A percentile compares a stretch with the other conserved stretches of the same genome.
Conservation (phyloP, 2,113 vertebrate genomes). For the Reinhardtius hippoglossoides region DNA sequence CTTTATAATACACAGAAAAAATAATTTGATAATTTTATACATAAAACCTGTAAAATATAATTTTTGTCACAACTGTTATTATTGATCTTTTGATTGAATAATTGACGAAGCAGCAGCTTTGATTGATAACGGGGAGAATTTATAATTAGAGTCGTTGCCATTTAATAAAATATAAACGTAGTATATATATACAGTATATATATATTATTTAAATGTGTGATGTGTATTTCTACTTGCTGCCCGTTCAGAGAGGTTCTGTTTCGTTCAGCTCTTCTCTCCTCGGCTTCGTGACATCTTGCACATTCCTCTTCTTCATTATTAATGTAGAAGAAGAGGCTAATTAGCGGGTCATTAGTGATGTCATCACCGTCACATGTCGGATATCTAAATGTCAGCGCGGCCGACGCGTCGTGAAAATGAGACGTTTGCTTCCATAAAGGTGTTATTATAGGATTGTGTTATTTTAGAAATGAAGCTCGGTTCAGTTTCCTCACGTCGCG, state of each 20-base stretch:
- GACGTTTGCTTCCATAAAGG: no score
- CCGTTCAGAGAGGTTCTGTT: no score
- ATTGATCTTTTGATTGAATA: background rate
- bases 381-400: background rate
- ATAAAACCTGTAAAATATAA: no score
- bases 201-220: no score
- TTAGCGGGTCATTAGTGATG: slow-evolving; percentile 53
- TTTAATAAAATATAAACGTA: no score
- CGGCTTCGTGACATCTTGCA: background rate
- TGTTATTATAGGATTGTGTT: no score
- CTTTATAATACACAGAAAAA: background rate
- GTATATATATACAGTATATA: no score
- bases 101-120: background rate
- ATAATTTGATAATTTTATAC: background rate
- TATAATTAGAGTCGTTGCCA: background rate
- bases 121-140: background rate
- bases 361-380: slow-evolving; percentile 36
- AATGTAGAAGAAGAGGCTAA: slow-evolving; percentile 38
- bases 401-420: background rate
- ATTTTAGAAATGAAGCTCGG: no score
- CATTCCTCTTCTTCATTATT: background rate
- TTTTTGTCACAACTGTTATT: background rate
- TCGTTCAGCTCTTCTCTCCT: no score
- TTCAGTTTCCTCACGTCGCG: no score
- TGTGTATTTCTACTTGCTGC: no score